Base-by-base conservation (phyloP, 2,113 vertebrate genomes). In the Acanthisitta chloris region DNA sequence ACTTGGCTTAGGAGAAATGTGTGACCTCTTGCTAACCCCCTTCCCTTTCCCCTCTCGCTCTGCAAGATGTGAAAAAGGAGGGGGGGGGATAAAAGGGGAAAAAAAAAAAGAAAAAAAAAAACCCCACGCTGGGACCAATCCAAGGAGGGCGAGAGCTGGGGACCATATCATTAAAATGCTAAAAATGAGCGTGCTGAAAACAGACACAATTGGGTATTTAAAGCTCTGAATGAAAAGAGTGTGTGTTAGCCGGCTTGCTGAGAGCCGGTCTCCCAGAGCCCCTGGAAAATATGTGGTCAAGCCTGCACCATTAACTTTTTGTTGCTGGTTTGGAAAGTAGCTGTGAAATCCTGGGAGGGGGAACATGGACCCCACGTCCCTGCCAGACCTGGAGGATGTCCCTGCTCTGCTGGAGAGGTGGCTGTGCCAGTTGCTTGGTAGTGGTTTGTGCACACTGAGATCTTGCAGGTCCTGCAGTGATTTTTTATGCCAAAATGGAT, bases 181-280 rank as follows among this genome's bases (percentile, higher is more conserved):
- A 95, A 92, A 96, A 97, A 94, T 96, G 95, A 96, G 84, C 5
- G 21, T 84, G 94, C 96, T 95, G 94, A 94, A 95, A 96, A 94
- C 92, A 94, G 88, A 94, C 94, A 95, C 96, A 97, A 94, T 95
- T 64, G 90, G 49, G 95, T 92, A 94, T 93, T 96, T 96, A 97
- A 96, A 92, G 93, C 86, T 69, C 87, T 88, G 95, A 95, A 96
- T 97, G 94, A 93, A 96, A 95, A 92, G 96, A 92, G 94, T 92
- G 82, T 95, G 95, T 96, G 95, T 96, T 77, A 62, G 94, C 88
- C 9, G 59, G 66, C 91, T 77, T 72, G 86, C 2, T 0, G 52
- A 81, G 92, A 95, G 92, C 91, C 4, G 19, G 94, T 96, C 95
- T 97, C 96, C 96, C 96, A 91, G 95, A 94, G 87, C 78, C 94